Conservation (phyloP, 2,888 invertebrate genomes). For the Tenthredo scrophulariae region DNA sequence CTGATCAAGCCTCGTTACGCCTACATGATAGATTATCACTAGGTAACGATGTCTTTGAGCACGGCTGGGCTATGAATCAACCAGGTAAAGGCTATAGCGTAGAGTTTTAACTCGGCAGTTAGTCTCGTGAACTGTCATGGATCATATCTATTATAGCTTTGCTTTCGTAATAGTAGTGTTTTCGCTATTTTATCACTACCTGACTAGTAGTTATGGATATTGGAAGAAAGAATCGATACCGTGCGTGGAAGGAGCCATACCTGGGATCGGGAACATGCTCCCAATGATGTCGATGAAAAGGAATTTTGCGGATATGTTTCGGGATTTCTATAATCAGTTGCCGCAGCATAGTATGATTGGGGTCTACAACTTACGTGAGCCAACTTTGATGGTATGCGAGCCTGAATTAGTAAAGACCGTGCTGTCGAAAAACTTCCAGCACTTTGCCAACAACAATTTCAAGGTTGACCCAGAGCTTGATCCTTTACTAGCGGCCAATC, state of each 20-base stretch:
- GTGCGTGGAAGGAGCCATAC: not conserved
- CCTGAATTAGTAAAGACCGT: constrained; percentile 68
- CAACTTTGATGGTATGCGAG: constrained; percentile 65
- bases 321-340: constrained; percentile 19
- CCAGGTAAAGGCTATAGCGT: no score
- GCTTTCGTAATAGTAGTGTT: not conserved
- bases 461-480: constrained; percentile 60
- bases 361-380: constrained; percentile 57
- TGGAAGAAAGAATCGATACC: constrained; percentile 28
- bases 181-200: constrained; percentile 3
- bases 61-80: no score
- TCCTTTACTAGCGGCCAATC: constrained; percentile 66
- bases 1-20: no score
- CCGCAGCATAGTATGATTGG: constrained; percentile 24
- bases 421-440: constrained; percentile 66
- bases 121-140: not conserved
- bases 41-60: no score
- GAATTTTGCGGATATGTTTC: constrained; percentile 15
- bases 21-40: no score
- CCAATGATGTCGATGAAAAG: constrained; percentile 15
- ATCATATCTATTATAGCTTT: not conserved
- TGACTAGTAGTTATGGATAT: constrained; percentile 23
- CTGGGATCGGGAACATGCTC: not conserved
- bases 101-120: not conserved
- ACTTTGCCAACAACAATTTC: constrained; percentile 63